phyloP scores from a whole-genome alignment of 2,113 vertebrate genomes.

The Callocephalon fimbriatum region DNA sequence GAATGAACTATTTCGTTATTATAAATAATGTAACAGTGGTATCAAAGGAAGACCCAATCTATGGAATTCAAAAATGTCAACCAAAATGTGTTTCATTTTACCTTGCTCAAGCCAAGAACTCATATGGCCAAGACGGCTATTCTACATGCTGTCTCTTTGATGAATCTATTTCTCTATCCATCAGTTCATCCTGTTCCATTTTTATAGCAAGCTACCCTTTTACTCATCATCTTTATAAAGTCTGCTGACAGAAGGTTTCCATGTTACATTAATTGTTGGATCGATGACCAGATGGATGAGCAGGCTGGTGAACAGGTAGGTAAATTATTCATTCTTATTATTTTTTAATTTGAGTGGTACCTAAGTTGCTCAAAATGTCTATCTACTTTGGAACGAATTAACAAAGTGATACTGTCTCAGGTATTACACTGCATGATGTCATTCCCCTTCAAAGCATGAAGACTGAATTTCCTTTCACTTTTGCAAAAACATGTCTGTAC shows the following conservation, averaged over 20 bases:
- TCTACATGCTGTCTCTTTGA: background rate
- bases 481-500: background rate
- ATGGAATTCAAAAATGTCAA: background rate
- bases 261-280: conserved; percentile 8
- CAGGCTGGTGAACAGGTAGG: background rate
- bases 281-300: conserved; percentile 50
- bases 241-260: conserved; percentile 14
- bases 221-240: conserved; percentile 5
- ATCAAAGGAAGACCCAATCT: background rate
- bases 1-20: conserved; percentile 28
- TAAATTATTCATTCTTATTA: background rate
- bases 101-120: background rate
- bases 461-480: background rate
- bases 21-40: background rate
- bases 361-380: background rate
- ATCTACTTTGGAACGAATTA: background rate
- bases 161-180: background rate
- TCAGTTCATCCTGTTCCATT: background rate
- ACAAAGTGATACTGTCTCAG: background rate
- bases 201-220: conserved; percentile 28
- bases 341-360: background rate
- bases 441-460: background rate
- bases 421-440: background rate
- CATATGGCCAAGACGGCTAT: background rate
- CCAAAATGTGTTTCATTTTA: background rate